Conservation (phyloP, 2,113 vertebrate species). For the Scophthalmus maximus region DNA sequence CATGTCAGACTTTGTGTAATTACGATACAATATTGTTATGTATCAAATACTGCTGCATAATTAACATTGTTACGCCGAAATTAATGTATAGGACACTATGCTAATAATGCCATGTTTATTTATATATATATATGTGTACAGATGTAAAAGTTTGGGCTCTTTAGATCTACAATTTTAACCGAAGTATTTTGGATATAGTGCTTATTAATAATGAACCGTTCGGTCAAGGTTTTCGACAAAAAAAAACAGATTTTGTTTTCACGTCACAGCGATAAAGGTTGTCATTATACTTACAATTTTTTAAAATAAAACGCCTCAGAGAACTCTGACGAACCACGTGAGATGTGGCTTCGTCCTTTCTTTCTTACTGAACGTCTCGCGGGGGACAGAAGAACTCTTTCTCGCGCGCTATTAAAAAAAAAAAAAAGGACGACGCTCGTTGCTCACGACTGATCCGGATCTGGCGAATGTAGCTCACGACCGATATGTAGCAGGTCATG, state of each 20-base stretch:
- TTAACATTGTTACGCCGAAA: no score
- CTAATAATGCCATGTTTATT: no score
- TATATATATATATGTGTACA: conserved; percentile 54
- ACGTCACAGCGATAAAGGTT: conserved; percentile 57
- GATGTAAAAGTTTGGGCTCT: conserved; percentile 30
- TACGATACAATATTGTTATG: no score
- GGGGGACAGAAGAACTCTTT: background rate
- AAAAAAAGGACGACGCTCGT: conserved; percentile 26
- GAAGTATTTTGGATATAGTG: conserved; percentile 44
- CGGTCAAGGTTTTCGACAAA: conserved; percentile 47
- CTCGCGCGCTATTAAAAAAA: conserved; percentile 26
- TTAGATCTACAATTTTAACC: conserved; percentile 31
- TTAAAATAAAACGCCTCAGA: conserved; percentile 62
- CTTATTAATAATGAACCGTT: conserved; percentile 32
- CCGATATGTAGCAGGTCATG: conserved; percentile 69
- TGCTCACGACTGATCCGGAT: conserved; percentile 25
- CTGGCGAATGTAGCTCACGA: conserved; percentile 65
- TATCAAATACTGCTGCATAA: no score
- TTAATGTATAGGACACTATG: conserved; percentile 56
- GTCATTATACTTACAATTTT: conserved; percentile 68
- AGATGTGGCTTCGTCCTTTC: conserved; percentile 47
- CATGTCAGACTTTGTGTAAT: no score
- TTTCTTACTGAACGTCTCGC: conserved; percentile 23
- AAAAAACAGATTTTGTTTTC: no score
- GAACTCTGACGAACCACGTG: conserved; percentile 54